Base-by-base conservation (phyloP, 1,140 invertebrate genomes). In the Anthonomus grandis region DNA sequence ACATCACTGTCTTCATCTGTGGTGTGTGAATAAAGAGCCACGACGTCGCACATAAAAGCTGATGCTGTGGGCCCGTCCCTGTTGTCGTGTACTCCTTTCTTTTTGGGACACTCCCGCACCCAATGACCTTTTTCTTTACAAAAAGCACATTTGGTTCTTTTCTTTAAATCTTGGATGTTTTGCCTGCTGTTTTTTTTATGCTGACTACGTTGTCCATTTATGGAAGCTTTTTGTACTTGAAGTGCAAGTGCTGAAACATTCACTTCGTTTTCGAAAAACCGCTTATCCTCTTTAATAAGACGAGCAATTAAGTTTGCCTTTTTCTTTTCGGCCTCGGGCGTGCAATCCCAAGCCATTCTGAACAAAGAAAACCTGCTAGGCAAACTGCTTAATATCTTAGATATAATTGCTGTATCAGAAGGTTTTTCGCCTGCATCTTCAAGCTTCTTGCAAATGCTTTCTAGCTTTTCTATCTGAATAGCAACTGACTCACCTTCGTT, bases 101-200 rank as follows among this genome's bases (percentile, higher is more conserved):
- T 51, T 17, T 13, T 49, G 21, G 47, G 23, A 24, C 37, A 51
- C 36, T 51, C 49, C 23, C 31, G 31, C n/a, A 18, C 49, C 34
- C 37, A 51, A 18, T 51, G 49, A 10, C 49, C 49, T 51, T 51
- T 51, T 22, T 15, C 13, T 8, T 51, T n/a, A 51, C 37, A 51
- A 39, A 17, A 39, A 31, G 10, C 13, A 19, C 46, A 48, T 19
- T 48, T 48, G 9, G 46, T 48, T 6, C 18, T 25, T 34, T 48
- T 48, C 27, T 48, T 48, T 21, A 48, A 21, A 19, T 34, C 27
- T 31, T 27, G 9, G 13, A 48, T 34, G 12, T 31, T n/a, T n/a
- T n/a, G n/a, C 25, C 34, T n/a, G n/a, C 18, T 27, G 17, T 34
- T 6, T 18, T 13, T 15, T 27, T 31, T 48, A 9, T 21, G n/a